phyloP scores from a whole-genome alignment of 2,797 vertebrate genomes.

The Schizopygopsis malacanthus region DNA sequence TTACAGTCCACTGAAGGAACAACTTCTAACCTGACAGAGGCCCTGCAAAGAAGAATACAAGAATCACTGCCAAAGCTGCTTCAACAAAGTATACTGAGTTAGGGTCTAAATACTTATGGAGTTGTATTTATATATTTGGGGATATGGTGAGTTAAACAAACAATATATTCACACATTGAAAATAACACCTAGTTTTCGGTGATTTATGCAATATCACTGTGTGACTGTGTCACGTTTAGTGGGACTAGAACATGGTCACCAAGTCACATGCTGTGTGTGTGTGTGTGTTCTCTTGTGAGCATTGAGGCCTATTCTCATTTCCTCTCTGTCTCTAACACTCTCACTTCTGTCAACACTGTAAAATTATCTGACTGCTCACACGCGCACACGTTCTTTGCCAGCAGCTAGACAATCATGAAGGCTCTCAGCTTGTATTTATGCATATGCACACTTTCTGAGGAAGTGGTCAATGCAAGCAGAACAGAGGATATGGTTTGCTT shows the following conservation, averaged over 20 bases:
- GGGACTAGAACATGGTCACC: constrained; percentile 70
- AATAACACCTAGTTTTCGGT: not conserved
- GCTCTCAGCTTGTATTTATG: constrained; percentile 19
- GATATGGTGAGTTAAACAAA: not conserved
- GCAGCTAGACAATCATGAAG: not conserved
- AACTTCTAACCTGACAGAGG: not conserved
- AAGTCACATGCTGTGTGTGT: constrained; percentile 69
- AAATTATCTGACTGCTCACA: constrained; percentile 25
- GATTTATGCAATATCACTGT: constrained; percentile 8
- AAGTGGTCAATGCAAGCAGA: constrained; percentile 18
- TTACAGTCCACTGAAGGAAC: not conserved
- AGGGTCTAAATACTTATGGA: not conserved
- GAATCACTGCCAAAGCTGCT: not conserved
- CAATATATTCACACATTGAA: not conserved
- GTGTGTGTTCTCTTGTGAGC: constrained; percentile 45
- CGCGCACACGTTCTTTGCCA: not conserved
- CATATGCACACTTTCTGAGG: constrained; percentile 2
- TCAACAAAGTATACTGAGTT: not conserved
- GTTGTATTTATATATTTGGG: not conserved
- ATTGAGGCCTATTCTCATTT: constrained; percentile 75
- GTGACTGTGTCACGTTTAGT: constrained; percentile 10
- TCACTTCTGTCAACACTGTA: constrained; percentile 30
- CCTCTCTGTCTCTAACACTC: constrained; percentile 73
- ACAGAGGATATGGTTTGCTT: not conserved
- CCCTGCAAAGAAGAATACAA: too few species aligned